Conservation (phyloP, 2,113 vertebrate species). For the Ceratotherium simum region DNA sequence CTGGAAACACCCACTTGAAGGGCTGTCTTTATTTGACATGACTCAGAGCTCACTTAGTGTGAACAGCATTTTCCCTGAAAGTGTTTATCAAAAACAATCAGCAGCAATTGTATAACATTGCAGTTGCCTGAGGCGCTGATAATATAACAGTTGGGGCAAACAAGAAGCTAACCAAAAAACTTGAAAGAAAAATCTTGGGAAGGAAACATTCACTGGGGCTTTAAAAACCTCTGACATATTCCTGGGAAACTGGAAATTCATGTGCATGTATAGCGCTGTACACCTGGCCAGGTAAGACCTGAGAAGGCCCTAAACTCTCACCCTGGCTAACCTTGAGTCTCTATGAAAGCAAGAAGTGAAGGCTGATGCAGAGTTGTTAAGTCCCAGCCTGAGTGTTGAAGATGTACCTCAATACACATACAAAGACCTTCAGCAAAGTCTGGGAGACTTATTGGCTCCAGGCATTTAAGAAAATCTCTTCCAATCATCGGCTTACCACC, state of each 20-base stretch:
- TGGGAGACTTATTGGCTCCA: not conserved
- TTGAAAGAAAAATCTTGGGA: not conserved
- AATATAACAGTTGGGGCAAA: not conserved
- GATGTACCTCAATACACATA: not conserved
- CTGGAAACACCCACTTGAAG: not conserved
- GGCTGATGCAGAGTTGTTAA: not conserved
- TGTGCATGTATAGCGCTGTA: not conserved
- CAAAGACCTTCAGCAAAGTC: not conserved
- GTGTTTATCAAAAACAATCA: slow-evolving; percentile 11
- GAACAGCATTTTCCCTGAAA: not conserved
- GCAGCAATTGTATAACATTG: not conserved
- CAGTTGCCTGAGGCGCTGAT: not conserved
- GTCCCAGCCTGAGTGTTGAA: not conserved
- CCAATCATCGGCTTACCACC: not conserved
- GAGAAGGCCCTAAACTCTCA: not conserved
- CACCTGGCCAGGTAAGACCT: not conserved
- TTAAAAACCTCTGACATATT: slow-evolving; percentile 10
- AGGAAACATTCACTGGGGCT: not conserved
- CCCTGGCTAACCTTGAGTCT: not conserved
- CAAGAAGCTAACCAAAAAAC: not conserved
- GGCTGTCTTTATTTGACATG: not conserved
- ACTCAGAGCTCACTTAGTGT: not conserved
- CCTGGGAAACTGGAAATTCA: not conserved
- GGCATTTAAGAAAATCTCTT: not conserved
- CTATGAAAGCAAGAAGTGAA: not conserved